Base-by-base conservation (phyloP, 2,113 vertebrate species). In the Osmerus mordax region DNA sequence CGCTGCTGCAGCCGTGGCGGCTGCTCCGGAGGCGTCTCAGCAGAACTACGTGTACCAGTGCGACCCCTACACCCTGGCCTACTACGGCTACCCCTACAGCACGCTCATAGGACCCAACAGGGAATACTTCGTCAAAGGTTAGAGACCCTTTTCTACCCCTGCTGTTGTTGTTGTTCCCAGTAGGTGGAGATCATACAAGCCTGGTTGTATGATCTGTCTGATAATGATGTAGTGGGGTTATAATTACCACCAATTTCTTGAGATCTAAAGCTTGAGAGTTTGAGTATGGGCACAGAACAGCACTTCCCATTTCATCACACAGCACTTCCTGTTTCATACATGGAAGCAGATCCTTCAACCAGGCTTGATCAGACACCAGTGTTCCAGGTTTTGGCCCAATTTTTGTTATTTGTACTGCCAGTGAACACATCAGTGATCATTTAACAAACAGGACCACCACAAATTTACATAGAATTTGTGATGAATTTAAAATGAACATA, bases 61-160 rank as follows among this genome's bases (percentile, higher is more conserved):
- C 62, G 97, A 99, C 81, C 97, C 97, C 0, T 98, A 98, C 86
- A 93, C 96, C 0, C 85, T 99, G 75, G 93, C 97, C 0, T 99
- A 99, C 88, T 99, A 98, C 2, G 93, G 96, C 65, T 99, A 99
- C 81, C 97, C 97, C 0, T 99, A 98, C 92, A 99, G 89, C 81
- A 94, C 97, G 25, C 91, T 99, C 80, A 94, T 99, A 0, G 97
- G 97, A 83, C 97, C 97, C 84, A 99, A 99, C 92, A 91, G 97
- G 80, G 97, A 99, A 65, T 99, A 99, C 91, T 99, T 99, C 70
- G 93, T 97, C 80, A 99, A 98, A 99, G 97, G 97, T 99, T 93
- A 94, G 95, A 73, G 70, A 19, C 4, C 0, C 15, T 74, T 74
- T 73, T 70, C 13, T 28, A n/a, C 3, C 7, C 4, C 41, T 47